Percentiles rank a stretch among this genome's conserved stretches.
Evolutionary conservation across 1,140 invertebrate genomes (phyloP).

Genomic region (Homalodisca vitripennis): DNA sequence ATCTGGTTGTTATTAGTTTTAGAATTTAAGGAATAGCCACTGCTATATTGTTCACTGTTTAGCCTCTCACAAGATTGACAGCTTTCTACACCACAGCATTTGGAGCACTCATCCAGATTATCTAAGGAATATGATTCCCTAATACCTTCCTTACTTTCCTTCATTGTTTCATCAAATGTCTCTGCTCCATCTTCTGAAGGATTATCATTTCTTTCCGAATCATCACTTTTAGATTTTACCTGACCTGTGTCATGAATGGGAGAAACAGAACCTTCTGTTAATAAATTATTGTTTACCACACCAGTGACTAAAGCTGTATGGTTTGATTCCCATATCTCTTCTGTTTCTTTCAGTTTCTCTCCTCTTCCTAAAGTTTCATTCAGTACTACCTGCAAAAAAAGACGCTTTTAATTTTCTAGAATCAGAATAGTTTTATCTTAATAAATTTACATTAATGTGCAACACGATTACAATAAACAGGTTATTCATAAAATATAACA

Average conservation of each 20-base stretch:
- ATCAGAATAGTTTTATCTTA: no score
- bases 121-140: slow-evolving; percentile 27
- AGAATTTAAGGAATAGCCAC: not conserved
- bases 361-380: slow-evolving; percentile 38
- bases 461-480: no score
- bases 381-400: not conserved
- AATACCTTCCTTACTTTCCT: not conserved
- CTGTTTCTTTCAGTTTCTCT: slow-evolving; percentile 38
- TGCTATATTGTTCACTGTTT: slow-evolving; percentile 31
- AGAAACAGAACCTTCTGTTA: not conserved
- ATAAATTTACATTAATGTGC: no score
- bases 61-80: slow-evolving; percentile 38
- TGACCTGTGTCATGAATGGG: slow-evolving; percentile 17
- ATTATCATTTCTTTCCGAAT: not conserved
- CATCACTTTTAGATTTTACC: not conserved
- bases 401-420: no score
- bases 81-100: slow-evolving; percentile 33
- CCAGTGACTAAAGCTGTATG: not conserved
- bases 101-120: slow-evolving; percentile 31
- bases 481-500: no score
- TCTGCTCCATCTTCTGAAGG: not conserved
- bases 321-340: slow-evolving; percentile 39
- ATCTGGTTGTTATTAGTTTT: slow-evolving; percentile 12
- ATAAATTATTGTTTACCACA: slow-evolving; percentile 2
- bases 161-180: not conserved